phyloP scores from a whole-genome alignment of 2,113 vertebrate genomes.

The Pituophis catenifer region DNA sequence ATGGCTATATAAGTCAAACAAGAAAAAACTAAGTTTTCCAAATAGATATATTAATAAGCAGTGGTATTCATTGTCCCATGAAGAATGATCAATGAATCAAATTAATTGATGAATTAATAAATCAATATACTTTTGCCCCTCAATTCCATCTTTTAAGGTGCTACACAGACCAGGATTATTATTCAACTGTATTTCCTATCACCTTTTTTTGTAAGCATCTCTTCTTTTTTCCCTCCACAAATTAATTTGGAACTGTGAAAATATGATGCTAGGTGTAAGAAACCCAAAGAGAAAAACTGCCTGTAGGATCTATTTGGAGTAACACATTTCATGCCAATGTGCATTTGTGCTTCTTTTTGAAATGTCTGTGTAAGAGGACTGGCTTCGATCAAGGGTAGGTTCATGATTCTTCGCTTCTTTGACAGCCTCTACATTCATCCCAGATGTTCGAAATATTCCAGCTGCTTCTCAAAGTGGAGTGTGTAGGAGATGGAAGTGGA shows the following conservation, averaged over 20 bases:
- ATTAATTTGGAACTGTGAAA: conserved; percentile 57
- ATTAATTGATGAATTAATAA: conserved; percentile 40
- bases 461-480: conserved; percentile 38
- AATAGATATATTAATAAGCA: not conserved
- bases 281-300: conserved; percentile 48
- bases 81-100: not conserved
- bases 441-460: conserved; percentile 58
- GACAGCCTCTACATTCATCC: conserved; percentile 43
- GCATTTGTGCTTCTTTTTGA: conserved; percentile 56
- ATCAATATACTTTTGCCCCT: conserved; percentile 8
- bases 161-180: not conserved
- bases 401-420: conserved; percentile 61
- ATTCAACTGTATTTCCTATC: conserved; percentile 27
- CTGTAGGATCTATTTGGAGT: conserved; percentile 57
- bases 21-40: not conserved
- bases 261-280: conserved; percentile 52
- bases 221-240: conserved; percentile 45
- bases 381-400: conserved; percentile 58
- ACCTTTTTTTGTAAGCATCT: conserved; percentile 23
- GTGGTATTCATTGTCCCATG: not conserved
- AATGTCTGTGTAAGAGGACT: conserved; percentile 51
- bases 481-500: not conserved
- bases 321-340: conserved; percentile 47
- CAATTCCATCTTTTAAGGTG: not conserved
- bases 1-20: not conserved